Base-by-base conservation (phyloP, 2,888 invertebrate species). In the Xestia sexstrigata region DNA sequence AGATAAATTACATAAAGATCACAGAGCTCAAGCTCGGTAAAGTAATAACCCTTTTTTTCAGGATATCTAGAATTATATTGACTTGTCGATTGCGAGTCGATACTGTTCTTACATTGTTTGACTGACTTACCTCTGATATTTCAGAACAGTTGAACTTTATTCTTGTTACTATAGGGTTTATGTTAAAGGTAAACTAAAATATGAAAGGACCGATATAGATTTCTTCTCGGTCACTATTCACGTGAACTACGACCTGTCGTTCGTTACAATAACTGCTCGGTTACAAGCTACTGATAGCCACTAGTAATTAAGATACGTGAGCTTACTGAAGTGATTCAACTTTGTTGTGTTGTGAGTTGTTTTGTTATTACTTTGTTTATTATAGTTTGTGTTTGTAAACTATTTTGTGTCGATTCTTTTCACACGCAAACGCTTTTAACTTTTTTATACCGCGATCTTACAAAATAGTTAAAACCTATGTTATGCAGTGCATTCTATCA, bases 181-280 rank as follows among this genome's bases (percentile, higher is more conserved):
- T 63, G 6, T 35, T 1, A 6, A 23, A 39, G 63, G 63, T 63
- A 63, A 23, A 63, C 23, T 2, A 2, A 60, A 63, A 39, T 65
- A 0, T 42, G 65, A 42, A 0, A n/a, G n/a, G n/a, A 42, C 66
- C 72, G 67, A 86, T 83, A 79, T 73, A 79, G 71, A 86, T 79
- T 83, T 79, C 72, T 73, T 79, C 72, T 83, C 60, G 67, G 70
- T 52, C 71, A 58, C 65, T 74, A 69, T 58, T 76, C 52, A 76
- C 42, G 70, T 84, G 84, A 86, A 70, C 84, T 84, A 30, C 55
- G 76, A 76, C 81, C 87, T 52, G 30, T 55, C 83, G 70, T 82
- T 73, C 60, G 62, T 82, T 73, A 82, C 68, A 71, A 35, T 74
- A 52, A 79, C 69, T 75, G 60, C 45, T 39, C 26, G n/a, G 69